A percentile compares a stretch with the other conserved stretches of the same genome.
Conservation (phyloP, 1,140 invertebrate species). For the Hycleus phaleratus region DNA sequence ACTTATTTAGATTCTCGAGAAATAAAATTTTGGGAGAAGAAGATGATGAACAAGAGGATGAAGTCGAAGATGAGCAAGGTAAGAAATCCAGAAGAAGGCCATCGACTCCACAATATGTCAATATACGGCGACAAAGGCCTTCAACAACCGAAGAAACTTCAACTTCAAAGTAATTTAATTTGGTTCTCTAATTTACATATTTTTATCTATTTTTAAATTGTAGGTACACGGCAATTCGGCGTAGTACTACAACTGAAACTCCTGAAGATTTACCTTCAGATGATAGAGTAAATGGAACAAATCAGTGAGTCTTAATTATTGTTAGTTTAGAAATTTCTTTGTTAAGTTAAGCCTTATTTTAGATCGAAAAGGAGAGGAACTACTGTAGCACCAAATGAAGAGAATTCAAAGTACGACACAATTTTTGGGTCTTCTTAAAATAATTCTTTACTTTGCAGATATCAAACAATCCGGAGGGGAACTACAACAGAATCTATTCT, state of each 20-base stretch:
- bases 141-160: conserved; percentile 18
- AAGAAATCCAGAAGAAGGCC: conserved; percentile 22
- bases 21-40: conserved; percentile 33
- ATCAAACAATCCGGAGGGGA: conserved; percentile 15
- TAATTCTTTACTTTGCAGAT: too few relatives aligned
- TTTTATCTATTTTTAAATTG: neutral
- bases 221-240: neutral
- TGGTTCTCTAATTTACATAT: neutral
- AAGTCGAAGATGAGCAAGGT: conserved; percentile 38
- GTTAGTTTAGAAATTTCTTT: neutral
- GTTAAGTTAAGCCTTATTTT: neutral
- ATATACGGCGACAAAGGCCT: conserved; percentile 30
- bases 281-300: neutral
- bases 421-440: too few relatives aligned
- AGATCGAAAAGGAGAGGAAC: conserved; percentile 7
- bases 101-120: conserved; percentile 30
- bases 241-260: conserved; percentile 34
- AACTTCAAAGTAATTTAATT: conserved; percentile 25
- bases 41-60: conserved; percentile 27
- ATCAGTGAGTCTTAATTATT: neutral
- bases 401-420: conserved; percentile 3
- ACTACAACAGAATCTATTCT: conserved; percentile 17
- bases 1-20: conserved; percentile 12
- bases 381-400: neutral
- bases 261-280: too few relatives aligned